A percentile compares a stretch with the other conserved stretches of the same genome.
Evolutionary conservation across 2,113 vertebrate genomes (phyloP).

Genomic region (Oenanthe oenanthe): DNA sequence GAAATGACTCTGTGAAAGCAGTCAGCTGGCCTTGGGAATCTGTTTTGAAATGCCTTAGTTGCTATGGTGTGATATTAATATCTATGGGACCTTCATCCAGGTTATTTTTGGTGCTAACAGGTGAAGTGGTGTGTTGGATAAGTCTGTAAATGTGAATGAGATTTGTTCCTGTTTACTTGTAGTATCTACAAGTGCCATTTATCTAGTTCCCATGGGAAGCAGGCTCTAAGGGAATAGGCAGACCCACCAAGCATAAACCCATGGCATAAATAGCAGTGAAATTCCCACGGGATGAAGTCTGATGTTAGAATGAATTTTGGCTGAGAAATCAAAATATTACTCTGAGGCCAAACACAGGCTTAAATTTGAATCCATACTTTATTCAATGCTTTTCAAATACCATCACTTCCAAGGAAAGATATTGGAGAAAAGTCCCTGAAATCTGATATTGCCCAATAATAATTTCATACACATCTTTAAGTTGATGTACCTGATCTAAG

Average conservation of each 20-base stretch:
- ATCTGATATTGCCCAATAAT: neutral
- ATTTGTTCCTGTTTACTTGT: neutral
- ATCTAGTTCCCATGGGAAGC: neutral
- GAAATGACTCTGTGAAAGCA: neutral
- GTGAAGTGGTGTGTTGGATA: neutral
- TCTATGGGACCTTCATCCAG: neutral
- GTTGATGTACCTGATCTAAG: neutral
- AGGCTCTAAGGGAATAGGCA: neutral
- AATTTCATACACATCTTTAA: neutral
- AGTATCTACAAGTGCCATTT: neutral
- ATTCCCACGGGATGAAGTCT: neutral
- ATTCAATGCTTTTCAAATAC: neutral
- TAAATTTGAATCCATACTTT: neutral
- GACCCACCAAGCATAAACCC: neutral
- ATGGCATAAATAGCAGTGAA: neutral
- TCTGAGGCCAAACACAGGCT: neutral
- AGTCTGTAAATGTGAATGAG: neutral
- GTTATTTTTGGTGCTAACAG: neutral
- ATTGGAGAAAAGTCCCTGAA: neutral
- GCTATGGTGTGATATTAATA: neutral
- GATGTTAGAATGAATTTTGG: neutral
- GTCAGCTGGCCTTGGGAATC: slow-evolving; percentile 36
- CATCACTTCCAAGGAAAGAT: neutral
- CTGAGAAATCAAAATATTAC: neutral
- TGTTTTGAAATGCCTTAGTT: slow-evolving; percentile 24